Evolutionary conservation across 2,888 invertebrate genomes (phyloP).

Genomic region (Athrips mouffetella): DNA sequence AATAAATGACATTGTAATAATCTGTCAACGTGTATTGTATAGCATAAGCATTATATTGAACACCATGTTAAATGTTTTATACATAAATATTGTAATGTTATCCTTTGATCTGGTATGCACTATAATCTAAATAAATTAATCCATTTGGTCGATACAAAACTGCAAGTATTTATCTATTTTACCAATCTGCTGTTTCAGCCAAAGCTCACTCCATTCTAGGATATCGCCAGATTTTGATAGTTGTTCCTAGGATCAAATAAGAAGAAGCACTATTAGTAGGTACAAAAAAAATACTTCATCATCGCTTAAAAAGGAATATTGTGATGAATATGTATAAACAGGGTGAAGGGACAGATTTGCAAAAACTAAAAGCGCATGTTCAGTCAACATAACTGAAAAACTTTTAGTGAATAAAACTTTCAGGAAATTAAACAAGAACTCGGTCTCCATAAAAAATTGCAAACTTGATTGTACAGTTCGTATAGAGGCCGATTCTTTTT

Average conservation of each 20-base stretch:
- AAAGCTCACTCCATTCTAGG: conserved; percentile 52
- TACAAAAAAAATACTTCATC: no score
- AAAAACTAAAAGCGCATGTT: no score
- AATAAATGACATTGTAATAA: conserved; percentile 35
- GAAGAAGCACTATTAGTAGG: background rate
- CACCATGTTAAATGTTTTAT: background rate
- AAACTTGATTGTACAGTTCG: no score
- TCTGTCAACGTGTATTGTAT: conserved; percentile 28
- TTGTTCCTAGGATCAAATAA: conserved; percentile 36
- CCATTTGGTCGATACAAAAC: conserved; percentile 61
- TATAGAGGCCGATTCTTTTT: no score
- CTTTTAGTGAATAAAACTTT: no score
- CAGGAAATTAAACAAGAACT: no score
- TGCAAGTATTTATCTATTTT: conserved; percentile 56
- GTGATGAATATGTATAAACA: no score
- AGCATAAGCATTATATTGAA: conserved; percentile 20
- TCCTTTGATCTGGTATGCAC: conserved; percentile 29
- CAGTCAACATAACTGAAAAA: no score
- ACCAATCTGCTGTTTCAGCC: conserved; percentile 50
- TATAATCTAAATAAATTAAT: conserved; percentile 26
- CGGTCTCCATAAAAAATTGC: no score
- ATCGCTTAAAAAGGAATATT: no score
- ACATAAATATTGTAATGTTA: conserved; percentile 19
- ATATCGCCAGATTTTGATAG: conserved; percentile 39
- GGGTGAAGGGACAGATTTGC: no score